phyloP scores from a whole-genome alignment of 2,113 vertebrate genomes.

The Oophaga pumilio region DNA sequence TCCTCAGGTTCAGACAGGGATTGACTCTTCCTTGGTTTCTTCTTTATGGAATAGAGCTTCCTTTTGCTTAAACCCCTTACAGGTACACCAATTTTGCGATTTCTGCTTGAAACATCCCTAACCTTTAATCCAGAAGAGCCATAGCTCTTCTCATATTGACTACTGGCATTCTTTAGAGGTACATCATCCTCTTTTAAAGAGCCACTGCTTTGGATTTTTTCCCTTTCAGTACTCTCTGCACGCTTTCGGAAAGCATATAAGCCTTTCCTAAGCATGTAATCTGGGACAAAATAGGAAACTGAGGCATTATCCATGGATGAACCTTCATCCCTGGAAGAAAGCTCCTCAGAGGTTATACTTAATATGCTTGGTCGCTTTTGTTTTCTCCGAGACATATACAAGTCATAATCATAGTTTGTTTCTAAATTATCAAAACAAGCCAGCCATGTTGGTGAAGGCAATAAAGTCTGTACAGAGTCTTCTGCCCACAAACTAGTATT shows the following conservation, averaged over 20 bases:
- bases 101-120: slow-evolving; percentile 59
- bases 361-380: slow-evolving; percentile 61
- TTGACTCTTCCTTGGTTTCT: slow-evolving; percentile 61
- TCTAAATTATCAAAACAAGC: slow-evolving; percentile 61
- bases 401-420: slow-evolving; percentile 44
- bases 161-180: slow-evolving; percentile 52
- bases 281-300: slow-evolving; percentile 66
- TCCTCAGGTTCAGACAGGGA: slow-evolving; percentile 66
- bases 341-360: slow-evolving; percentile 68
- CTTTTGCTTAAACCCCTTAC: slow-evolving; percentile 60
- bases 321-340: slow-evolving; percentile 64
- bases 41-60: slow-evolving; percentile 53
- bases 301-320: slow-evolving; percentile 62
- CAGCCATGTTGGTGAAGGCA: slow-evolving; percentile 62
- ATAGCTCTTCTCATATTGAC: slow-evolving; percentile 52
- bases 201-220: slow-evolving; percentile 62
- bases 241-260: slow-evolving; percentile 61
- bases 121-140: slow-evolving; percentile 50
- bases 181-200: slow-evolving; percentile 63
- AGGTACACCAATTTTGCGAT: slow-evolving; percentile 52
- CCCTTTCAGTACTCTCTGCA: slow-evolving; percentile 58
- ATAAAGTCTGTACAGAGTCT: slow-evolving; percentile 55
- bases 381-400: slow-evolving; percentile 60
- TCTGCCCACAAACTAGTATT: slow-evolving; percentile 63
- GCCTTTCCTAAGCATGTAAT: slow-evolving; percentile 68